Percentiles rank a stretch among this genome's conserved stretches.
These are phyloP conservation scores for Azorinus chamasolen DNA, from an alignment of 2,888 invertebrate genomes.

Conservation along the genomic window DNA sequence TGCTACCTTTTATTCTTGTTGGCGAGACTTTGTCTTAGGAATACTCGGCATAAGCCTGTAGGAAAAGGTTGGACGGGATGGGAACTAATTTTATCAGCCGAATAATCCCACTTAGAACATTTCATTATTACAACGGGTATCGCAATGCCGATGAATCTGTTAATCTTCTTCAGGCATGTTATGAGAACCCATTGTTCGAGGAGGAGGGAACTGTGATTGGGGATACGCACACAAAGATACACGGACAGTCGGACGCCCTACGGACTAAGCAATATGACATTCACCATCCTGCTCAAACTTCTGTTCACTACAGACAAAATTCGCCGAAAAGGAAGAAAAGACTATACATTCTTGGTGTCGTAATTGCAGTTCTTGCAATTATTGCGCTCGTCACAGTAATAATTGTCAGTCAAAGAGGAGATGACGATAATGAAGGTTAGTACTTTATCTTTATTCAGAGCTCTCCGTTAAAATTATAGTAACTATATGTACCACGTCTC, in stretches of 20 bases:
- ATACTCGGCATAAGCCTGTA: too few relatives aligned
- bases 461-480: too few relatives aligned
- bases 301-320: constrained; percentile 51
- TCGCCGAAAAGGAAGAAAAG: constrained; percentile 27
- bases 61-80: constrained; percentile 44
- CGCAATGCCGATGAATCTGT: constrained; percentile 75
- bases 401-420: constrained; percentile 48
- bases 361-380: constrained; percentile 36
- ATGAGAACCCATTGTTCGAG: constrained; percentile 80
- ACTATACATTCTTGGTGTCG: constrained; percentile 39
- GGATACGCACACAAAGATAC: constrained; percentile 50
- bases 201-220: constrained; percentile 66
- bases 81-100: constrained; percentile 60
- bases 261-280: constrained; percentile 53
- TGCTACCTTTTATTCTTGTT: too few relatives aligned
- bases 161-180: constrained; percentile 82
- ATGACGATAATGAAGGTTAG: not conserved
- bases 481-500: too few relatives aligned
- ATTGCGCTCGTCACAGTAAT: constrained; percentile 49
- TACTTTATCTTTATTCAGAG: too few relatives aligned
- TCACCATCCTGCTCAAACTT: constrained; percentile 52
- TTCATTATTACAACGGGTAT: constrained; percentile 64
- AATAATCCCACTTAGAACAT: constrained; percentile 67
- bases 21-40: too few relatives aligned
- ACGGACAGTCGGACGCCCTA: constrained; percentile 54